phyloP scores from a whole-genome alignment of 2,797 vertebrate genomes.

The Tragelaphus eurycerus region DNA sequence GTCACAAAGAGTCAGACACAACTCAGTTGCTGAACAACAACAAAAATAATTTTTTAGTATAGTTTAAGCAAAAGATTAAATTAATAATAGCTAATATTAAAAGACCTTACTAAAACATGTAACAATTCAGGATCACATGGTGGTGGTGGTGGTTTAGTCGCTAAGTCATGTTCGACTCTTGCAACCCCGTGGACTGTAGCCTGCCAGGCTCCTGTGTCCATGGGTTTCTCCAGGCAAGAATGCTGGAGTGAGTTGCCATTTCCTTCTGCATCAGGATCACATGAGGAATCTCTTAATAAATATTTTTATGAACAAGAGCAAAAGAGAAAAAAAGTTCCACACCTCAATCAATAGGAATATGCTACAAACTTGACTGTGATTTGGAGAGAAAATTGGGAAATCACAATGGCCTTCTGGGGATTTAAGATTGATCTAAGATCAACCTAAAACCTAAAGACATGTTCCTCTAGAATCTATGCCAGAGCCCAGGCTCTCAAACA shows the following conservation, averaged over 20 bases:
- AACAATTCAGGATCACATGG: not conserved
- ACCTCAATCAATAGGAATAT: not conserved
- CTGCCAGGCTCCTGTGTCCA: not conserved
- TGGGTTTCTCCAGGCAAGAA: not conserved
- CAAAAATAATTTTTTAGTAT: not conserved
- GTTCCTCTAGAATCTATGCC: not conserved
- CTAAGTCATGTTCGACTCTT: not conserved
- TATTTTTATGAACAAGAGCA: not conserved
- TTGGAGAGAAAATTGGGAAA: not conserved
- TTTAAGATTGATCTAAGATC: not conserved
- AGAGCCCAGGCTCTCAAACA: not conserved
- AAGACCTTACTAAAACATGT: conserved; percentile 15
- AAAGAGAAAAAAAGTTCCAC: not conserved
- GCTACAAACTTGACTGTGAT: not conserved
- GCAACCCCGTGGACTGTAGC: not conserved
- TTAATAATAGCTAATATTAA: not conserved
- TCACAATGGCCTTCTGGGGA: not conserved
- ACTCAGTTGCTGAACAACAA: not conserved
- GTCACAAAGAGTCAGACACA: not conserved
- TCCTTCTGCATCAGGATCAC: not conserved
- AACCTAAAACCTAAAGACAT: not conserved
- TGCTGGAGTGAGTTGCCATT: not conserved
- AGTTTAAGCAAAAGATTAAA: conserved; percentile 17
- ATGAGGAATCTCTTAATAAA: not conserved
- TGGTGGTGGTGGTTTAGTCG: not conserved